Base-by-base conservation (phyloP, 1,140 invertebrate species). In the Drosophila mojavensis region DNA sequence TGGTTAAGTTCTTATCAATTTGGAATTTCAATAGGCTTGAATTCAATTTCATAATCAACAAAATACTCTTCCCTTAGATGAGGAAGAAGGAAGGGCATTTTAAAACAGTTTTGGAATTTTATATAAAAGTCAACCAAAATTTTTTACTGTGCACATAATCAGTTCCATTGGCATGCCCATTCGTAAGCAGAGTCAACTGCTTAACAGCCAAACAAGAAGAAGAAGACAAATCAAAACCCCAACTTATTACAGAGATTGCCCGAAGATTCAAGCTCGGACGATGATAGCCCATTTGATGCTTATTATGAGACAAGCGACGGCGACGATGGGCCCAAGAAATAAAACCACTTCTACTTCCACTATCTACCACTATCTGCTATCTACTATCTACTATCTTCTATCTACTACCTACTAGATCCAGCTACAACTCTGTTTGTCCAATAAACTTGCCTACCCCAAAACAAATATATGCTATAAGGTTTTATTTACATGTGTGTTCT, bases 241-340 rank as follows among this genome's bases (percentile, higher is more conserved):
- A 82, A 83, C 85, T 75, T 76, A 89, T 89, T 89, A 81, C 84
- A 90, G 86, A 90, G 81, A 82, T 83, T 90, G 75, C 91, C 88
- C 70, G 91, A 92, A 90, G 91, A 92, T 84, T 91, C 91, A 76
- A 86, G 82, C 82, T 91, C 91, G 30, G 91, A 92, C 53, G 91
- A 92, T 75, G 91, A 92, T 92, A 91, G 85, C 77, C 91, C 91
- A 26, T 92, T 92, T 63, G 91, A 92, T 90, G 81, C 88, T 79
- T 79, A 86, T 77, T 75, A 91, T 71, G 90, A 91, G 78, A 91
- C 90, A 85, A 92, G 84, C 61, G 90, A 90, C 45, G 62, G 78
- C 60, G 90, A 92, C 53, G 85, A 80, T 69, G 88, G 78, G 53
- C 61, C 85, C 68, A 89, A 72, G 67, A 88, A 88, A 84, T 90